Conservation (phyloP, 2,797 vertebrate genomes). For the Anolis apletophallus region DNA sequence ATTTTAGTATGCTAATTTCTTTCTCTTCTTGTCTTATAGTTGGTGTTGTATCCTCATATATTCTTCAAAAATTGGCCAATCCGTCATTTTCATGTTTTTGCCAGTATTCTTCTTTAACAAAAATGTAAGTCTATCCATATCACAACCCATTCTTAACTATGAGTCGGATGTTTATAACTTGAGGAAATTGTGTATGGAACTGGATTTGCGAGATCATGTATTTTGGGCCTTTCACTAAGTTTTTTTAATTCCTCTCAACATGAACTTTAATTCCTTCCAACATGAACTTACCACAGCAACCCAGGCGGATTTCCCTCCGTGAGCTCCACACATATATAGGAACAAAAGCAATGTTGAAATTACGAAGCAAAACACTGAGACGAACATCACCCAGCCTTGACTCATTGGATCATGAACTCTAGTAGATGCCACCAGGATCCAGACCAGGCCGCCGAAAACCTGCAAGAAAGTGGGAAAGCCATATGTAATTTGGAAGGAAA, state of each 20-base stretch:
- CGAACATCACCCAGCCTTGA: constrained; percentile 93
- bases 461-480: constrained; percentile 42
- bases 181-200: too few species aligned
- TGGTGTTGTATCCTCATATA: too few species aligned
- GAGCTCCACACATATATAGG: constrained; percentile 77
- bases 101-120: too few species aligned
- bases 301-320: constrained; percentile 70
- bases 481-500: background rate
- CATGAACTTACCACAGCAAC: constrained; percentile 75
- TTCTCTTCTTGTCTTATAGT: too few species aligned
- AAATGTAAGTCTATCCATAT: too few species aligned
- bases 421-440: constrained; percentile 88
- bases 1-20: too few species aligned
- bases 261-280: constrained; percentile 45
- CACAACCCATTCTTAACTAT: too few species aligned
- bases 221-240: background rate
- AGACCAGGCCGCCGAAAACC: constrained; percentile 89
- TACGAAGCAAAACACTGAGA: constrained; percentile 90
- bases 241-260: background rate
- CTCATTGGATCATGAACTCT: background rate
- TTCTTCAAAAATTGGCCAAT: too few species aligned
- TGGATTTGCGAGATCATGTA: background rate
- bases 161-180: too few species aligned
- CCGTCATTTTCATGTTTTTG: too few species aligned
- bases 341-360: constrained; percentile 81